phyloP scores from a whole-genome alignment of 2,113 vertebrate species.

The Rhinoptilus africanus region DNA sequence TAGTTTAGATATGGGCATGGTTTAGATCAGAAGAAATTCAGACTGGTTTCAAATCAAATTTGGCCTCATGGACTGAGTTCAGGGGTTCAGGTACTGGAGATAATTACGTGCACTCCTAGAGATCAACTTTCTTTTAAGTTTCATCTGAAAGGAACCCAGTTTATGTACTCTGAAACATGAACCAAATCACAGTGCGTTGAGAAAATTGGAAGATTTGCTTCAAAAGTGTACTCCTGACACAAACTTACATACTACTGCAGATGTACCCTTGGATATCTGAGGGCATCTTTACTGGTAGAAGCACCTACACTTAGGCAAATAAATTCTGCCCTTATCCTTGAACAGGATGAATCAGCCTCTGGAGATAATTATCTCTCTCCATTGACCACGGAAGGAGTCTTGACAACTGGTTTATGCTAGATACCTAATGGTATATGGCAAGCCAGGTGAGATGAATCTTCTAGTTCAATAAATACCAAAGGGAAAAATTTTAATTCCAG shows the following conservation, averaged over 20 bases:
- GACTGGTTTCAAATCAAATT: not conserved
- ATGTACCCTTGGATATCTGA: not conserved
- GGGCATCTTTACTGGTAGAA: not conserved
- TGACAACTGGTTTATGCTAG: not conserved
- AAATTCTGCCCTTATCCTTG: not conserved
- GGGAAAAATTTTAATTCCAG: not conserved
- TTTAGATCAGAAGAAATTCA: not conserved
- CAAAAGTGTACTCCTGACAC: not conserved
- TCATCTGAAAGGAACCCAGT: not conserved
- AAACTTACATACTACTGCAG: not conserved
- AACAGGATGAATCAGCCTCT: not conserved
- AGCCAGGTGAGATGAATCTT: not conserved
- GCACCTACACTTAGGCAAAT: not conserved
- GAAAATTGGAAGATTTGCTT: not conserved
- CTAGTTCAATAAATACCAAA: not conserved
- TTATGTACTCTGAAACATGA: not conserved
- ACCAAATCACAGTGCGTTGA: not conserved
- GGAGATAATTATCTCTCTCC: not conserved
- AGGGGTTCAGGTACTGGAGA: not conserved
- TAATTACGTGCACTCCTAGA: not conserved
- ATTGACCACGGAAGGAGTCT: not conserved
- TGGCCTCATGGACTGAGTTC: not conserved
- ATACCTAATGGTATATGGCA: not conserved
- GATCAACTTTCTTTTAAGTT: not conserved
- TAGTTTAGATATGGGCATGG: not conserved